Evolutionary conservation across 2,797 vertebrate genomes (phyloP), one percentile per base, ranked within the genome.

Genomic region (Cossypha dichroa): DNA sequence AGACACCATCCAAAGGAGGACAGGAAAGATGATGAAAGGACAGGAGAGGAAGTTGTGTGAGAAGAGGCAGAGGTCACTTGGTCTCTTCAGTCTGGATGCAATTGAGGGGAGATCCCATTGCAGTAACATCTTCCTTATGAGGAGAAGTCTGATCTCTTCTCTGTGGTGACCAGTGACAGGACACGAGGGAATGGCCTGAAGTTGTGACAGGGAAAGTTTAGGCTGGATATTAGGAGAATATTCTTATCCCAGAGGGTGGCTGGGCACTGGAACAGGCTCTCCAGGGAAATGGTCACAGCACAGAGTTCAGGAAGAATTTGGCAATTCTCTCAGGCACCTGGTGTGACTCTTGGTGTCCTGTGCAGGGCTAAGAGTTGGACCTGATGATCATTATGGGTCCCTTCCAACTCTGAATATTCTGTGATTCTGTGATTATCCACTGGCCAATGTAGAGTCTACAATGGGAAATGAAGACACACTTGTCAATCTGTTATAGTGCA

Each of bases 171-270:
- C 54, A 14, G 63, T 4, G 48, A 46, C 48, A 69, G 40, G 1
- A 21, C 11, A 0, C 0, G 0, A 69, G 73, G 4, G 11, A 85
- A 68, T 10, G 16, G 20, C 33, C 33, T 76, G 13, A 29, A 46
- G 48, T 5, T 25, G 16, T 29, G 46, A 6, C 33, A 52, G 23
- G 7, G 9, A 4, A 45, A 0, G 7, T 33, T 85, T 68, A 38
- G 13, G 19, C 2, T 46, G 16, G 12, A 21, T 31, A 12, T 18
- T 11, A 54, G 16, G 8, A 33, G 33, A 54, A 68, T 5, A 14
- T 40, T 60, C 11, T 85, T 60, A 26, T n/a, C 6, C 14, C 46
- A 76, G 34, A 40, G 6, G 0, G 33, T 68, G 54, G 15, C 17
- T 68, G 63, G 63, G 1, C 16, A 29, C 13, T 33, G 33, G 8